Evolutionary conservation across 2,888 invertebrate genomes (phyloP).

Genomic region (Synergus itoensis): DNA sequence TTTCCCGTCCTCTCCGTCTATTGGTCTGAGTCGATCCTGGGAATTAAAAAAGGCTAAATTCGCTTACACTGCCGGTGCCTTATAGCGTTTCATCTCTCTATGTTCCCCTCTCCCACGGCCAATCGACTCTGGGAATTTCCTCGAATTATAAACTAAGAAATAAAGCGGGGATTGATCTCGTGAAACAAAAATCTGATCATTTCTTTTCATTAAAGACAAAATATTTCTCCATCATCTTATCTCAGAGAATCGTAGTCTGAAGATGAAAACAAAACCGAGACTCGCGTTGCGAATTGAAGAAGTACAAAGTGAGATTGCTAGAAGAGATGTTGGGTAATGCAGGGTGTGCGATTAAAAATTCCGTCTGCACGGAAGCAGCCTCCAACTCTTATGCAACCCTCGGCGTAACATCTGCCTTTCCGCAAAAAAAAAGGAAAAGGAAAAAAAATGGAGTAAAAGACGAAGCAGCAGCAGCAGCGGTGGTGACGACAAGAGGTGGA

Average conservation of each 20-base stretch:
- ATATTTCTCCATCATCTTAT: neutral
- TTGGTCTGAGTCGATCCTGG: constrained; percentile 57
- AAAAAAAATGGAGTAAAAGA: constrained; percentile 42
- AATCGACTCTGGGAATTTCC: constrained; percentile 39
- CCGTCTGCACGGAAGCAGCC: constrained; percentile 64
- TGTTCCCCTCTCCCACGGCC: constrained; percentile 15
- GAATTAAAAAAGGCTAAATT: constrained; percentile 76
- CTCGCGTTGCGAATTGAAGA: constrained; percentile 43
- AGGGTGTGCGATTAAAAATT: constrained; percentile 70
- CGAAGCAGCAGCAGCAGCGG: constrained; percentile 51
- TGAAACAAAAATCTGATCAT: neutral
- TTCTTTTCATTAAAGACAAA: neutral
- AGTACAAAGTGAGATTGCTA: constrained; percentile 25
- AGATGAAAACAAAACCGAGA: constrained; percentile 44
- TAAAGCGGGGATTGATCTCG: neutral
- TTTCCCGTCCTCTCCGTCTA: constrained; percentile 48
- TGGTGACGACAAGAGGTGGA: constrained; percentile 42
- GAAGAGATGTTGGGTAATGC: constrained; percentile 45
- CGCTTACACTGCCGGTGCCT: constrained; percentile 61
- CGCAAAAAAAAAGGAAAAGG: constrained; percentile 55
- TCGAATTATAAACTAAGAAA: constrained; percentile 35
- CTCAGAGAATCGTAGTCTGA: neutral
- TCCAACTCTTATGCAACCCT: constrained; percentile 59
- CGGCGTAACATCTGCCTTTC: constrained; percentile 66
- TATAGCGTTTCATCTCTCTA: constrained; percentile 46